Evolutionary conservation across 2,113 vertebrate species (phyloP).

Genomic region (Colinus virginianus): DNA sequence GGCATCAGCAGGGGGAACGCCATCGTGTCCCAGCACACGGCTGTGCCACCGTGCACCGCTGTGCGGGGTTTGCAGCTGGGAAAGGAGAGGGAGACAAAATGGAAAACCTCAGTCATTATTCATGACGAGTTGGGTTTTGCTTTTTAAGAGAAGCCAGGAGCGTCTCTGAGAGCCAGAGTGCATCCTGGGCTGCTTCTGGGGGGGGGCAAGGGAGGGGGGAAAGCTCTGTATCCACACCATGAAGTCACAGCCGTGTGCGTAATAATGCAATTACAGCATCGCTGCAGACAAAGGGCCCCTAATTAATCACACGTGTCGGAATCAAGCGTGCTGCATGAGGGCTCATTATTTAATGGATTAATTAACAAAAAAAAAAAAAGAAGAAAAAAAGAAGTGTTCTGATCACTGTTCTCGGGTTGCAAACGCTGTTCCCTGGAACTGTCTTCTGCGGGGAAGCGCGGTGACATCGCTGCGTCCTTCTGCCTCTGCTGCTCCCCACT

Average conservation of each 20-base stretch:
- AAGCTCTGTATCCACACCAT: too few relatives aligned
- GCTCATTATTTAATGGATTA: neutral
- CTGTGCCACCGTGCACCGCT: too few relatives aligned
- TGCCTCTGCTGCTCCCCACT: neutral
- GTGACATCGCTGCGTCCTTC: neutral
- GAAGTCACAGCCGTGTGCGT: neutral
- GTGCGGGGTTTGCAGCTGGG: neutral
- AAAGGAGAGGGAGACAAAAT: fast-evolving
- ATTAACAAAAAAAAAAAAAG: neutral
- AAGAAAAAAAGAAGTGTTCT: neutral
- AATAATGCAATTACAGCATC: neutral
- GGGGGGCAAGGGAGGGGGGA: neutral
- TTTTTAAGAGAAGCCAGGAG: neutral
- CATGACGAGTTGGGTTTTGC: neutral
- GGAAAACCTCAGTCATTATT: neutral
- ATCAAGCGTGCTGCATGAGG: neutral
- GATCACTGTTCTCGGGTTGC: neutral
- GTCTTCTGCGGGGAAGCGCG: neutral
- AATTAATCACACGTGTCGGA: neutral
- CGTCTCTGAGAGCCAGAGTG: too few relatives aligned
- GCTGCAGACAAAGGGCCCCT: neutral
- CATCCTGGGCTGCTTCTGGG: neutral
- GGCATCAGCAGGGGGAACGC: too few relatives aligned
- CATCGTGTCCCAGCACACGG: too few relatives aligned
- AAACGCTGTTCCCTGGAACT: neutral